These are phyloP conservation scores for Thalassophryne amazonica DNA, from an alignment of 2,797 vertebrate species.

Conservation along the genomic window DNA sequence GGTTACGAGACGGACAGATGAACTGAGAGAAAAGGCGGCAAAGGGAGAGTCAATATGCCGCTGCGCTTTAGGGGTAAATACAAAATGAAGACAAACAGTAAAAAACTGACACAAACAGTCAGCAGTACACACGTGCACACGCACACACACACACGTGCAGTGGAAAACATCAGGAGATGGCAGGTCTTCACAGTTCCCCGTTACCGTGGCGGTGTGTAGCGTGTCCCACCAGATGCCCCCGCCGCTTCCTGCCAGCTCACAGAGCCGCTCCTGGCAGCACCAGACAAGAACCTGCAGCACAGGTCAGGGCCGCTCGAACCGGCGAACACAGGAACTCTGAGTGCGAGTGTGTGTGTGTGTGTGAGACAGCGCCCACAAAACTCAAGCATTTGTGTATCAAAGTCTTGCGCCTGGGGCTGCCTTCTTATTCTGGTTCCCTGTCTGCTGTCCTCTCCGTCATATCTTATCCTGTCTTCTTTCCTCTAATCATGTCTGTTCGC, in stretches of 20 bases:
- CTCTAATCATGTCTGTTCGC: slow-evolving; percentile 42
- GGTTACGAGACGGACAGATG: slow-evolving; percentile 31
- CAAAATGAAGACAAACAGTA: neutral
- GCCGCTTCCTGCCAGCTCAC: slow-evolving; percentile 49
- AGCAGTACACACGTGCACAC: no score
- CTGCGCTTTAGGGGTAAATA: slow-evolving; percentile 24
- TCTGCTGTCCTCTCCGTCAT: slow-evolving; percentile 22
- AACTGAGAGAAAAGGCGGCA: slow-evolving; percentile 10
- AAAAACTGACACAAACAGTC: slow-evolving; percentile 24
- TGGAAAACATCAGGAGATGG: slow-evolving; percentile 54
- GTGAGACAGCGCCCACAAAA: neutral
- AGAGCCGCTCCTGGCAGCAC: slow-evolving; percentile 42
- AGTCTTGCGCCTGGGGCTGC: slow-evolving; percentile 31
- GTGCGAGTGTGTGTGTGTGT: slow-evolving; percentile 12
- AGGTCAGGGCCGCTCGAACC: slow-evolving; percentile 45
- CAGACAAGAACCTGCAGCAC: slow-evolving; percentile 36
- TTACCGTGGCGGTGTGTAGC: slow-evolving; percentile 51
- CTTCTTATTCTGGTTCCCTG: slow-evolving; percentile 16
- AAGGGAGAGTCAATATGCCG: slow-evolving; percentile 23
- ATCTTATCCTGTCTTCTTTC: slow-evolving; percentile 43
- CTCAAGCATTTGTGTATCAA: slow-evolving; percentile 43
- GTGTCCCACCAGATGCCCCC: slow-evolving; percentile 44
- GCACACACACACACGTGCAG: slow-evolving; percentile 30
- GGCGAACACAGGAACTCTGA: slow-evolving; percentile 35
- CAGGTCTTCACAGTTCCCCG: slow-evolving; percentile 53